Evolutionary conservation across 2,113 vertebrate genomes (phyloP).

Genomic region (Orientallactaga bullata): DNA sequence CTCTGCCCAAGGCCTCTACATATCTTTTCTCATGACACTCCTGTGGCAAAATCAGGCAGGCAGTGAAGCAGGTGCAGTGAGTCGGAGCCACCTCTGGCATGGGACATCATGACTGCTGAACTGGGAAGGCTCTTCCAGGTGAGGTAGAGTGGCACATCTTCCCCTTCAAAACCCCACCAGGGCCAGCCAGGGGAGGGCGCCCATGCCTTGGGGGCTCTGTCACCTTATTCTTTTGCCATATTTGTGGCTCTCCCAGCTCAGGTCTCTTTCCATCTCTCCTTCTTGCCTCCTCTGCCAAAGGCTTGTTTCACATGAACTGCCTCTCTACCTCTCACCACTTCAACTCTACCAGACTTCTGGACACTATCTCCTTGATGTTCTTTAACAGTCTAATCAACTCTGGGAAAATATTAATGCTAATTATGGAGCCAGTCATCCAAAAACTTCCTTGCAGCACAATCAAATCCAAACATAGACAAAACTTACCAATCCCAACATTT

Average conservation of each 20-base stretch:
- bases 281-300: neutral
- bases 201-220: too few species aligned
- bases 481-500: neutral
- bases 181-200: neutral
- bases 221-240: neutral
- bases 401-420: neutral
- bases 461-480: neutral
- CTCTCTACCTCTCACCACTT: neutral
- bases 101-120: neutral
- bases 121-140: accelerated
- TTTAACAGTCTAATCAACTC: neutral
- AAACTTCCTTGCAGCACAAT: neutral
- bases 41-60: neutral
- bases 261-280: neutral
- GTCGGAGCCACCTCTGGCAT: accelerated
- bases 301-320: neutral
- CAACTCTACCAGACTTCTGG: neutral
- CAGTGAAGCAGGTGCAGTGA: neutral
- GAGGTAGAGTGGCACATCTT: neutral
- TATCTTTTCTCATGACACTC: too few species aligned
- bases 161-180: neutral
- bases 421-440: neutral
- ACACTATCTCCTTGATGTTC: neutral
- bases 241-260: neutral
- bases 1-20: neutral